Evolutionary conservation across 1,140 invertebrate genomes (phyloP).

Genomic region (Drosophila nebulosa): DNA sequence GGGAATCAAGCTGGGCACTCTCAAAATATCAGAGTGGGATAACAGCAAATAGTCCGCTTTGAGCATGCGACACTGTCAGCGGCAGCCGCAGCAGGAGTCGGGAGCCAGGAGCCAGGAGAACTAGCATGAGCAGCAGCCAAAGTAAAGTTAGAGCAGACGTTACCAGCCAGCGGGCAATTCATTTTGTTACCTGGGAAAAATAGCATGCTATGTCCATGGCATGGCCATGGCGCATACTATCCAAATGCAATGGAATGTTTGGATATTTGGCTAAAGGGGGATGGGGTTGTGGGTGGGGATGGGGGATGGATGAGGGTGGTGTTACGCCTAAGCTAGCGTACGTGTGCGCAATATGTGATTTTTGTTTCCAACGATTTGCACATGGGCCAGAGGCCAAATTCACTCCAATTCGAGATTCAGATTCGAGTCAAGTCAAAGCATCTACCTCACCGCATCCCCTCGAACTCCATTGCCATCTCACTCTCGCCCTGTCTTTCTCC

Average conservation of each 20-base stretch:
- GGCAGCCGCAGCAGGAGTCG: constrained; percentile 40
- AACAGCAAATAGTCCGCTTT: constrained; percentile 77
- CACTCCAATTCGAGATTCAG: constrained; percentile 22
- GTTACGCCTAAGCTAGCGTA: constrained; percentile 59
- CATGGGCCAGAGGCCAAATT: constrained; percentile 39
- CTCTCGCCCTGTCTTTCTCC: too few species aligned
- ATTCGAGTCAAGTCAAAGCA: constrained; percentile 56
- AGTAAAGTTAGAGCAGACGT: constrained; percentile 15
- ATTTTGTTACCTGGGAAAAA: constrained; percentile 78
- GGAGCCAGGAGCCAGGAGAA: constrained; percentile 6
- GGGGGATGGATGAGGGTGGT: background rate
- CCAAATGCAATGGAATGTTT: constrained; percentile 25
- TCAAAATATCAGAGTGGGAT: constrained; percentile 77
- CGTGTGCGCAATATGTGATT: constrained; percentile 78
- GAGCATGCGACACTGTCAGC: constrained; percentile 76
- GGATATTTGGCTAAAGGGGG: too few species aligned
- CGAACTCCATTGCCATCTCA: too few species aligned
- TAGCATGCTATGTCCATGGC: constrained; percentile 54
- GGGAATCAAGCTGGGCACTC: constrained; percentile 37
- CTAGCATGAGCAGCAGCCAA: constrained; percentile 3
- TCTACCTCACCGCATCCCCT: too few species aligned
- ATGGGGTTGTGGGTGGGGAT: background rate
- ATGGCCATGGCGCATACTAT: constrained; percentile 43
- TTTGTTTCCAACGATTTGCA: constrained; percentile 76
- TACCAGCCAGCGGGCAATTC: constrained; percentile 61